A percentile compares a stretch with the other conserved stretches of the same genome.
phyloP scores from a whole-genome alignment of 2,888 invertebrate genomes.

The Apamea monoglypha region DNA sequence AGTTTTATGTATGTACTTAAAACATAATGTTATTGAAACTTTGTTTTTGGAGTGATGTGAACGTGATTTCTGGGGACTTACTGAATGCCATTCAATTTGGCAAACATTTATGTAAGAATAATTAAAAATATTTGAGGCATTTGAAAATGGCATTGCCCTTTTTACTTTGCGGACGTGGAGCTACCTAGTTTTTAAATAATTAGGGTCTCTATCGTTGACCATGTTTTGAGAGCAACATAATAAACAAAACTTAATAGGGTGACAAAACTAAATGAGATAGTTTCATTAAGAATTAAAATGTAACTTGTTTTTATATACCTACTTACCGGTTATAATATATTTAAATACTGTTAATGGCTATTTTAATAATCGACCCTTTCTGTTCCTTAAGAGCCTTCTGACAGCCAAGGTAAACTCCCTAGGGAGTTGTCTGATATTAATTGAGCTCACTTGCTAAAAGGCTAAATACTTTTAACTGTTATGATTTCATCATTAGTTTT shows the following conservation, averaged over 20 bases:
- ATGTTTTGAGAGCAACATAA: neutral
- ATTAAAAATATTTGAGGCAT: conserved; percentile 30
- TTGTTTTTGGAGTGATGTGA: conserved; percentile 23
- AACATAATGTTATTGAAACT: conserved; percentile 34
- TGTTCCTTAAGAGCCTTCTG: neutral
- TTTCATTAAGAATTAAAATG: neutral
- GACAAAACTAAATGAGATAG: neutral
- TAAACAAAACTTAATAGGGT: neutral
- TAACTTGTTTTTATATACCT: neutral
- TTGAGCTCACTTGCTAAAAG: neutral
- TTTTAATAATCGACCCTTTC: neutral
- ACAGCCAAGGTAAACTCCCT: neutral
- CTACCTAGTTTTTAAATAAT: conserved; percentile 23
- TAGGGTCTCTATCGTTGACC: neutral
- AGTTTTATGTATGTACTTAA: conserved; percentile 31
- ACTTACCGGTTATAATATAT: neutral
- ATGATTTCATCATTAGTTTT: neutral
- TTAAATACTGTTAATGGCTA: neutral
- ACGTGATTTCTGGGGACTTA: conserved; percentile 24
- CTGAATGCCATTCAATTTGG: conserved; percentile 26
- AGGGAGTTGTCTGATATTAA: neutral
- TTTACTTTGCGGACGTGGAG: conserved; percentile 69
- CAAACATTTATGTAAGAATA: conserved; percentile 54
- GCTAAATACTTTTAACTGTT: too few species aligned
- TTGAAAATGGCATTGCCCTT: conserved; percentile 61